Evolutionary conservation across 2,888 invertebrate genomes (phyloP), one percentile per base, ranked within the genome.

Genomic region (Agrotis ipsilon): DNA sequence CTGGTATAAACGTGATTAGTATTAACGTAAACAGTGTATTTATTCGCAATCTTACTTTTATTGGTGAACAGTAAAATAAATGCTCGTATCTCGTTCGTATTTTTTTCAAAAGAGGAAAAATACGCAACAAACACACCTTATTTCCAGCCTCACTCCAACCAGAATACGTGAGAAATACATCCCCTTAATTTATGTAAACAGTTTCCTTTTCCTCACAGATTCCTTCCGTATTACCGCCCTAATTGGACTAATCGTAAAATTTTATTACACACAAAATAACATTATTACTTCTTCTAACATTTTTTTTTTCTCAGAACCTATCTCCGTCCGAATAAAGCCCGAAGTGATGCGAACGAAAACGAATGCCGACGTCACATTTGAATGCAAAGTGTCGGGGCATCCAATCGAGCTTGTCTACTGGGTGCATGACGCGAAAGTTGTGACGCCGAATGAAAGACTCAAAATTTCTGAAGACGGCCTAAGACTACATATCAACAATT

Each of bases 381-480:
- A 98, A 91, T 99, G 99, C 93, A 98, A 98, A 90, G 97, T 98
- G 67, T 97, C 97, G 73, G 99, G 99, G 9, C 98, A 98, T 95
- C 99, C 99, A n/a, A 96, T 98, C 75, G 97, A 97, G 79, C 96
- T 97, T 85, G 96, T 98, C 71, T 97, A 97, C 88, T 99, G 98
- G 98, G 96, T 98, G 88, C 98, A 98, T 92, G 97, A 98, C 91
- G 98, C 98, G 48, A 96, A 96, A 86, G 96, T 97, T 75, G 93
- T 98, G 70, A 95, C 96, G 71, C 92, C 96, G 65, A 97, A 96
- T 85, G 97, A 96, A 83, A 96, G 97, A 80, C 92, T 97, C 67
- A 96, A 96, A 92, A 92, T 97, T 87, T 94, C 96, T 58, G 92
- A 92, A 69, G 95, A 96, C 78, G 92, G 94, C 55, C 91, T 91